These are phyloP conservation scores for Chouioia cunea DNA, from an alignment of 2,888 invertebrate species.

Conservation along the genomic window DNA sequence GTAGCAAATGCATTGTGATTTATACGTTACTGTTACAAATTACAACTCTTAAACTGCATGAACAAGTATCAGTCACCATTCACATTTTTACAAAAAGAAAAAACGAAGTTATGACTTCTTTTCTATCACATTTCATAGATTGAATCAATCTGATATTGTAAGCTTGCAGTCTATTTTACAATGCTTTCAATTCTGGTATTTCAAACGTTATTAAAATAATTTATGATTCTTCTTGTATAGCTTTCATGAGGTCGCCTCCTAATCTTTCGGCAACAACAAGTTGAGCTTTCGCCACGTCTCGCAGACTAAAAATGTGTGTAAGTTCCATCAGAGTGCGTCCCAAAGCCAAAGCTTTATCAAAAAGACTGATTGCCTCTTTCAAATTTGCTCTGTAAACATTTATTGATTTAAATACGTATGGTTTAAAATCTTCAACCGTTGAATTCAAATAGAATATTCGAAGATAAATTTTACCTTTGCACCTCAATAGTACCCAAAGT, in stretches of 20 bases:
- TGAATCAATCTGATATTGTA: slow-evolving; percentile 8
- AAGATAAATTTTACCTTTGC: slow-evolving; percentile 70
- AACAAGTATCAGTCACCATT: slow-evolving; percentile 18
- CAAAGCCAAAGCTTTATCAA: slow-evolving; percentile 88
- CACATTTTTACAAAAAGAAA: neutral
- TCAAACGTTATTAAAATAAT: slow-evolving; percentile 18
- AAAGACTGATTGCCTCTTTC: slow-evolving; percentile 83
- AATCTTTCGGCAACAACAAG: slow-evolving; percentile 83
- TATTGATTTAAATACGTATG: slow-evolving; percentile 18
- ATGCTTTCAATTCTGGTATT: slow-evolving; percentile 13
- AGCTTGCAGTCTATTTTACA: neutral
- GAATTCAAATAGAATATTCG: slow-evolving; percentile 14
- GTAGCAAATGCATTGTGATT: slow-evolving; percentile 33
- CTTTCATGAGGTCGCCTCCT: slow-evolving; percentile 72
- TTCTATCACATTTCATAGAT: slow-evolving; percentile 7
- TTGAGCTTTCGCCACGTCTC: slow-evolving; percentile 92
- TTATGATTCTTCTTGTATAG: slow-evolving; percentile 51
- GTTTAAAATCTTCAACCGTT: neutral
- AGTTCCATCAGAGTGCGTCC: slow-evolving; percentile 91
- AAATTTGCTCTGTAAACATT: slow-evolving; percentile 79
- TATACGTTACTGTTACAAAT: slow-evolving; percentile 22
- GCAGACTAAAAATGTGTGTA: slow-evolving; percentile 89
- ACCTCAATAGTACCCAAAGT: slow-evolving; percentile 95
- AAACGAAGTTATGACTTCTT: neutral
- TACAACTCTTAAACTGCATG: slow-evolving; percentile 15